These are phyloP conservation scores for Enchytraeus crypticus DNA, from an alignment of 2,888 invertebrate species.

Conservation along the genomic window DNA sequence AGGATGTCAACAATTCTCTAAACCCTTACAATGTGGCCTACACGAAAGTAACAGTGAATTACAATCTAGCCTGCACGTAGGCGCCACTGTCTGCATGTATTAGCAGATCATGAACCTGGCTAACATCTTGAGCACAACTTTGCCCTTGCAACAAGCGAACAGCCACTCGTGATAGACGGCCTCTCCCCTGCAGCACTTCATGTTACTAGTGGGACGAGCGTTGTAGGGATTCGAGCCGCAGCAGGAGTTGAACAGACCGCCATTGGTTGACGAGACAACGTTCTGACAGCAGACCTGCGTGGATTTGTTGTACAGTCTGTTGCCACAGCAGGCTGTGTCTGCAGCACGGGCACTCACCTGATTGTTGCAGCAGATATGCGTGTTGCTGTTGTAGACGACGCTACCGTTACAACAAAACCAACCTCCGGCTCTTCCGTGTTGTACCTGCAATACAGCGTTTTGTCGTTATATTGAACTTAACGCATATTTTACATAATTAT, in stretches of 20 bases:
- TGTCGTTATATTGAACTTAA: too few species aligned
- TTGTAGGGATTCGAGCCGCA: not conserved
- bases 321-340: not conserved
- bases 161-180: too few species aligned
- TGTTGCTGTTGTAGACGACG: not conserved
- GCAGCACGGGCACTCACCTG: not conserved
- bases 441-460: too few species aligned
- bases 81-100: too few species aligned
- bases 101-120: too few species aligned
- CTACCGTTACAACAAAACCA: not conserved
- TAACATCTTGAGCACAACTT: too few species aligned
- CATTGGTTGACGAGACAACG: not conserved
- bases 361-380: not conserved
- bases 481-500: too few species aligned
- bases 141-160: too few species aligned
- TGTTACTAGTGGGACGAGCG: not conserved
- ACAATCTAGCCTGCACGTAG: too few species aligned
- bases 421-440: not conserved
- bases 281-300: not conserved
- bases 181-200: not conserved
- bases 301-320: not conserved
- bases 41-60: too few species aligned
- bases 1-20: too few species aligned
- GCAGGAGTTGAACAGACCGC: not conserved
- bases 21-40: too few species aligned